Conservation (phyloP, 2,797 vertebrate genomes). For the Hippopotamyrus pictus region DNA sequence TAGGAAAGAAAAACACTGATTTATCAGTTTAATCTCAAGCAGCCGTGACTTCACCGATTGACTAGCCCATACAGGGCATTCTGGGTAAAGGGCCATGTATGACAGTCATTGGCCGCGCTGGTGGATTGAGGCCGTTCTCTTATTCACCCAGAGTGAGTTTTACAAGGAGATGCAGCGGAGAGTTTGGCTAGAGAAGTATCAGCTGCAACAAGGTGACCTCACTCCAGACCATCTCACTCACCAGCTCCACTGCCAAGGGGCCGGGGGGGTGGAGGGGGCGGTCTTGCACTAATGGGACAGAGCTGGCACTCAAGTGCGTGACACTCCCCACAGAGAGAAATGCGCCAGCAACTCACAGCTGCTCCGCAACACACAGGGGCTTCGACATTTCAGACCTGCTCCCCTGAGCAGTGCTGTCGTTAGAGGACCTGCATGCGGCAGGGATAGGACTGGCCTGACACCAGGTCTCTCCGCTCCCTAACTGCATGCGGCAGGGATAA, state of each 20-base stretch:
- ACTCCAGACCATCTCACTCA: constrained; percentile 35
- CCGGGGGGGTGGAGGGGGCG: not conserved
- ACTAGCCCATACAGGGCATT: not conserved
- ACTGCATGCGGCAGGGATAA: not conserved
- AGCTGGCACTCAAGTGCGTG: constrained; percentile 15
- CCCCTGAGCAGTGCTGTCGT: not conserved
- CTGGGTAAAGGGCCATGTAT: not conserved
- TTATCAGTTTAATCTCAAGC: not conserved
- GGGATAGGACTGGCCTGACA: not conserved
- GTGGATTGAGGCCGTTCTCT: not conserved
- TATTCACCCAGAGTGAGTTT: not conserved
- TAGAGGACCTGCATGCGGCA: not conserved
- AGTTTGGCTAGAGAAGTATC: not conserved
- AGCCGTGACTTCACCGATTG: not conserved
- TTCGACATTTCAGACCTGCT: constrained; percentile 20
- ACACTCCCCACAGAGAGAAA: constrained; percentile 25
- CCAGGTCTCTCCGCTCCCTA: not conserved
- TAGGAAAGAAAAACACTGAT: not conserved
- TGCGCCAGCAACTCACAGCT: constrained; percentile 22
- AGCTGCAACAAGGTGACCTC: constrained; percentile 25
- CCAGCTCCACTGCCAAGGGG: constrained; percentile 13
- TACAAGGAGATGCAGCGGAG: not conserved
- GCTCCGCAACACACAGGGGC: constrained; percentile 21
- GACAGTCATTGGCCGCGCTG: not conserved
- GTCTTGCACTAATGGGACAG: constrained; percentile 21